phyloP scores from a whole-genome alignment of 2,113 vertebrate species.

The Emberiza fucata region DNA sequence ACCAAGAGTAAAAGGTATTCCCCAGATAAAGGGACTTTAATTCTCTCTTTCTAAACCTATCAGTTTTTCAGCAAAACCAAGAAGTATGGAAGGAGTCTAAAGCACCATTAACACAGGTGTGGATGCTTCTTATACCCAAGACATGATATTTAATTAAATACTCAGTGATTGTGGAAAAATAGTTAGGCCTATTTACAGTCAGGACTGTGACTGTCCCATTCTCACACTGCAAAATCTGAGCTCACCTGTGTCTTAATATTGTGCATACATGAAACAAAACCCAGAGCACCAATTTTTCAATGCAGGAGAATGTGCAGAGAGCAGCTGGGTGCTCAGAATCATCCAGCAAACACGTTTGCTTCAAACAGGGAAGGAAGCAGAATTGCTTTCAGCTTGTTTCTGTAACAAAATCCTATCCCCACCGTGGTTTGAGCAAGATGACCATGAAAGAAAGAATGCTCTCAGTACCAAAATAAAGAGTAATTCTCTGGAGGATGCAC shows the following conservation, averaged over 20 bases:
- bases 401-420: neutral
- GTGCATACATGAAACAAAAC: neutral
- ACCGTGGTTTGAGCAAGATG: neutral
- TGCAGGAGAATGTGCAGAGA: neutral
- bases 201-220: neutral
- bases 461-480: neutral
- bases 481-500: neutral
- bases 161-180: neutral
- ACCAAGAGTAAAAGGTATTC: neutral
- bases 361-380: neutral
- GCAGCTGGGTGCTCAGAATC: neutral
- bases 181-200: neutral
- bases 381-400: neutral
- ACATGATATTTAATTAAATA: neutral
- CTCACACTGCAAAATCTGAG: neutral
- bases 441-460: neutral
- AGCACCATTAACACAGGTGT: neutral
- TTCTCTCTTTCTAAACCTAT: neutral
- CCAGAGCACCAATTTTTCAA: neutral
- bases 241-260: neutral
- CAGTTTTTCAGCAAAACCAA: neutral
- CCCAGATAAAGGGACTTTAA: rapidly evolving
- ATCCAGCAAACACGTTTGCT: rapidly evolving
- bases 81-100: neutral
- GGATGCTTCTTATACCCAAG: neutral